phyloP scores from a whole-genome alignment of 2,113 vertebrate species.

The Fregetta grallaria region DNA sequence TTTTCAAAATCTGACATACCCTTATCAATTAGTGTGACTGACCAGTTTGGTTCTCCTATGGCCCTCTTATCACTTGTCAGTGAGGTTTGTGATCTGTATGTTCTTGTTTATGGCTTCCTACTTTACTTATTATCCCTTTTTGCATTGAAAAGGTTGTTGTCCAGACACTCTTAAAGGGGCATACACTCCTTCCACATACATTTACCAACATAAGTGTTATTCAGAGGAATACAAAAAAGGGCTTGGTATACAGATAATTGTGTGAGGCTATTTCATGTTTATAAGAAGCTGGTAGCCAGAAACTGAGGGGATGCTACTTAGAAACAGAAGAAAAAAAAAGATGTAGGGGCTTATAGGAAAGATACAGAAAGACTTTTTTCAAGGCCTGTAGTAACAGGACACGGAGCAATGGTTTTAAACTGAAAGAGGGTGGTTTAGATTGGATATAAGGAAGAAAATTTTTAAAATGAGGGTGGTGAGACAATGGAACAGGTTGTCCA shows the following conservation, averaged over 20 bases:
- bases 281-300: not conserved
- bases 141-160: not conserved
- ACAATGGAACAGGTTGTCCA: not conserved
- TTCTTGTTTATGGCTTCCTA: not conserved
- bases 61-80: not conserved
- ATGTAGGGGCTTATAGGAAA: not conserved
- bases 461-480: not conserved
- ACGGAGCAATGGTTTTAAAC: not conserved
- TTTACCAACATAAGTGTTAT: not conserved
- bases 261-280: not conserved
- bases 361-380: not conserved
- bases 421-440: not conserved
- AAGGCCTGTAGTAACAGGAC: not conserved
- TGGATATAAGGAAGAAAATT: not conserved
- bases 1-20: not conserved
- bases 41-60: not conserved
- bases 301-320: not conserved
- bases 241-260: not conserved
- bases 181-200: not conserved
- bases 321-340: not conserved
- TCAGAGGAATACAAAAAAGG: not conserved
- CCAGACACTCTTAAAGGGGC: not conserved
- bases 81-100: not conserved
- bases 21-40: not conserved
- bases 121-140: not conserved